phyloP scores from a whole-genome alignment of 2,888 invertebrate genomes.

The Oxycera nigricornis region DNA sequence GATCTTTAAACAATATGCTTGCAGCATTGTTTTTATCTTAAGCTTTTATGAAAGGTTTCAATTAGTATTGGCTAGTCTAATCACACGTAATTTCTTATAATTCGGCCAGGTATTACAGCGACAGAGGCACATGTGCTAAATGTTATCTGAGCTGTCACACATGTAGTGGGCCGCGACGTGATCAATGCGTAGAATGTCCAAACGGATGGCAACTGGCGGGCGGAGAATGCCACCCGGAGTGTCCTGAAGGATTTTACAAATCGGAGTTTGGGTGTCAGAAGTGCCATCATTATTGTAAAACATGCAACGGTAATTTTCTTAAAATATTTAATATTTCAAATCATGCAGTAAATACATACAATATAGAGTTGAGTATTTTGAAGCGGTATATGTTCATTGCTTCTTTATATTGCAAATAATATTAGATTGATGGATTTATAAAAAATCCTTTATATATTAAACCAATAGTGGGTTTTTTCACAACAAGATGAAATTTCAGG shows the following conservation, averaged over 20 bases:
- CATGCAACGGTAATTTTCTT: conserved; percentile 78
- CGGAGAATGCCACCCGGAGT: conserved; percentile 84
- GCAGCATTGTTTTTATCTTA: too few species aligned
- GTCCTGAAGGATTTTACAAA: conserved; percentile 87
- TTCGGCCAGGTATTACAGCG: conserved; percentile 88
- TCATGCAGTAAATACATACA: not conserved
- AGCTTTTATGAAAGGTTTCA: too few species aligned
- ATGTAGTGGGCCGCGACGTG: conserved; percentile 82
- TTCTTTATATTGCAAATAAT: too few species aligned
- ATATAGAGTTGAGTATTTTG: not conserved
- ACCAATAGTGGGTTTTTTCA: too few species aligned
- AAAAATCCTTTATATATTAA: too few species aligned
- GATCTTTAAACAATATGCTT: too few species aligned
- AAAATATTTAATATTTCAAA: not conserved
- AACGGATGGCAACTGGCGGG: conserved; percentile 81
- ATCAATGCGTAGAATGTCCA: conserved; percentile 86
- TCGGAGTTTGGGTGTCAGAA: conserved; percentile 82
- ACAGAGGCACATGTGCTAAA: conserved; percentile 80
- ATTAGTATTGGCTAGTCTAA: too few species aligned
- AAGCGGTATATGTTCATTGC: not conserved
- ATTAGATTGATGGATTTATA: too few species aligned
- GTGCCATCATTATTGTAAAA: conserved; percentile 88
- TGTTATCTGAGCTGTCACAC: conserved; percentile 86
- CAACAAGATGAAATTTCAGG: too few species aligned
- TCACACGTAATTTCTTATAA: too few species aligned